These are phyloP conservation scores for Sisyra nigra DNA, from an alignment of 2,888 invertebrate genomes.

Conservation along the genomic window DNA sequence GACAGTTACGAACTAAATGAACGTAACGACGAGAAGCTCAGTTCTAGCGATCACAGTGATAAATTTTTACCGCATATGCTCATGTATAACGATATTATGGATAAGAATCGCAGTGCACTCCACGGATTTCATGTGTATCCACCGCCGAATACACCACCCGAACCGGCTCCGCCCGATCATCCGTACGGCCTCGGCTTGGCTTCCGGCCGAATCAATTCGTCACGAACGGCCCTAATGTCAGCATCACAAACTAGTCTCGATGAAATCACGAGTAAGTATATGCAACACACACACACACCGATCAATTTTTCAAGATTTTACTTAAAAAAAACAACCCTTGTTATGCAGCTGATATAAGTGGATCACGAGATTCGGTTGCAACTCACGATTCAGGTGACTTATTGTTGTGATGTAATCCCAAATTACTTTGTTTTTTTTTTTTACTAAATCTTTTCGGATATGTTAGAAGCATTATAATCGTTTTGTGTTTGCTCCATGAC, in stretches of 20 bases:
- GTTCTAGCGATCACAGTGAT: slow-evolving; percentile 52
- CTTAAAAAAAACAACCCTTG: slow-evolving; percentile 5
- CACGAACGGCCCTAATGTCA: slow-evolving; percentile 30
- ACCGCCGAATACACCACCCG: slow-evolving; percentile 69
- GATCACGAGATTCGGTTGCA: slow-evolving; percentile 64
- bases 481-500: background rate
- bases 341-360: slow-evolving; percentile 54
- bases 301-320: background rate
- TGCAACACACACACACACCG: background rate
- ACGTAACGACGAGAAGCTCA: slow-evolving; percentile 33
- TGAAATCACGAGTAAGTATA: slow-evolving; percentile 42
- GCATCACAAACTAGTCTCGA: slow-evolving; percentile 46
- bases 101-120: slow-evolving; percentile 19
- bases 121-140: slow-evolving; percentile 70
- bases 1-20: slow-evolving; percentile 49
- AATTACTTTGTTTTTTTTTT: slow-evolving; percentile 5
- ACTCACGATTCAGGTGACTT: slow-evolving; percentile 64
- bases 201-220: slow-evolving; percentile 25
- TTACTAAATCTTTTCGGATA: background rate
- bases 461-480: background rate
- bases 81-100: slow-evolving; percentile 37
- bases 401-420: slow-evolving; percentile 1
- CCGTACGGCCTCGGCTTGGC: slow-evolving; percentile 17
- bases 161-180: slow-evolving; percentile 71
- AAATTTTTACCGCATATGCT: slow-evolving; percentile 43